Evolutionary conservation across 2,113 vertebrate species (phyloP).

Genomic region (Budorcas taxicolor): DNA sequence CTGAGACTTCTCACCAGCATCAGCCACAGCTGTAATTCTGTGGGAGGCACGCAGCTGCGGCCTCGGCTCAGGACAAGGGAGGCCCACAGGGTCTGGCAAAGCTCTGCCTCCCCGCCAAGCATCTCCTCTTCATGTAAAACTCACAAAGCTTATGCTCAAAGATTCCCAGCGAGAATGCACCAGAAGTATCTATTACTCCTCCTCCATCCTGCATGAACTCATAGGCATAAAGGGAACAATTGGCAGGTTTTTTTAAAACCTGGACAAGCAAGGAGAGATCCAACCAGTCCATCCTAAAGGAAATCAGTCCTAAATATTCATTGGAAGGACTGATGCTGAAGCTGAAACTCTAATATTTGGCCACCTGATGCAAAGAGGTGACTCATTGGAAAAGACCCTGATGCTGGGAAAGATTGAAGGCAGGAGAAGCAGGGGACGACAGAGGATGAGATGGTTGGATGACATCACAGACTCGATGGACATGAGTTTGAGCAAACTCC

Average conservation of each 20-base stretch:
- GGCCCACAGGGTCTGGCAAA: background rate
- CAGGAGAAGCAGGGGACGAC: background rate
- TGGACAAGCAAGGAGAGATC: background rate
- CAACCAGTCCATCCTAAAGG: background rate
- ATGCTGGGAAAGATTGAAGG: background rate
- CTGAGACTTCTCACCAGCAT: background rate
- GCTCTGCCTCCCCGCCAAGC: background rate
- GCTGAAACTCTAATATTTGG: background rate
- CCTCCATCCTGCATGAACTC: too few relatives aligned
- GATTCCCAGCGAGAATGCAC: background rate
- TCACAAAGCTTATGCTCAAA: background rate
- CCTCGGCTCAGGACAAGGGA: too few relatives aligned
- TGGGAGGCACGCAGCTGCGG: background rate
- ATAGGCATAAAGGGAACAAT: background rate
- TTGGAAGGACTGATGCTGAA: background rate
- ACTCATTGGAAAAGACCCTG: background rate
- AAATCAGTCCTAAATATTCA: background rate
- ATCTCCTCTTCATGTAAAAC: background rate
- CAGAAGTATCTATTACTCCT: too few relatives aligned
- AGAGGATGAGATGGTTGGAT: background rate
- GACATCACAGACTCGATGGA: accelerated
- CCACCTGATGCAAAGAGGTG: background rate
- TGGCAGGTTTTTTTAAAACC: background rate
- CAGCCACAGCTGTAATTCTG: background rate
- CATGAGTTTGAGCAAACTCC: background rate